Conservation (phyloP, 2,797 vertebrate genomes). For the Heliangelus exortis region DNA sequence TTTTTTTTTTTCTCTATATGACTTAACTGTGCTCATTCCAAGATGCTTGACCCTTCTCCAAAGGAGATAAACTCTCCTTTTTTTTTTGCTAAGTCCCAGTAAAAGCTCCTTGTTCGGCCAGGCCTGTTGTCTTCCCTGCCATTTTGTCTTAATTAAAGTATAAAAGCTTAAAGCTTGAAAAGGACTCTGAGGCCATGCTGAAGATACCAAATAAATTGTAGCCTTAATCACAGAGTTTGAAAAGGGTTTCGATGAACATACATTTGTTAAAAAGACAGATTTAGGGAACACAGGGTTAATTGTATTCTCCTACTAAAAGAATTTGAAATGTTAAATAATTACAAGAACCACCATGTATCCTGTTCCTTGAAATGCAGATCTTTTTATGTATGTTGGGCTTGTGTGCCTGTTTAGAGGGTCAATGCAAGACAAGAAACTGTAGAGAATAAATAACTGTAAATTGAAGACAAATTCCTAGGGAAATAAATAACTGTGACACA, state of each 20-base stretch:
- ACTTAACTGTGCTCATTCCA: no score
- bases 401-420: neutral
- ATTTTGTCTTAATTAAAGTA: no score
- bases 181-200: neutral
- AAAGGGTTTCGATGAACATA: neutral
- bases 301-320: neutral
- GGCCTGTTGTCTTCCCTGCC: no score
- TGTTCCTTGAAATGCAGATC: neutral
- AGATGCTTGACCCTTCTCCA: no score
- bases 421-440: neutral
- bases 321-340: neutral
- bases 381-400: neutral
- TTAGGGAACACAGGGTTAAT: neutral
- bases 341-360: neutral
- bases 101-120: no score
- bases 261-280: neutral
- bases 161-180: neutral
- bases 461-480: neutral
- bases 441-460: neutral
- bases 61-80: no score
- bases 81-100: no score
- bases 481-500: neutral
- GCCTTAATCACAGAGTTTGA: neutral
- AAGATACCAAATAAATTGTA: neutral
- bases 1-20: no score